These are phyloP conservation scores for Oscheius sp. DNA, from an alignment of 2,888 invertebrate genomes.

Conservation along the genomic window DNA sequence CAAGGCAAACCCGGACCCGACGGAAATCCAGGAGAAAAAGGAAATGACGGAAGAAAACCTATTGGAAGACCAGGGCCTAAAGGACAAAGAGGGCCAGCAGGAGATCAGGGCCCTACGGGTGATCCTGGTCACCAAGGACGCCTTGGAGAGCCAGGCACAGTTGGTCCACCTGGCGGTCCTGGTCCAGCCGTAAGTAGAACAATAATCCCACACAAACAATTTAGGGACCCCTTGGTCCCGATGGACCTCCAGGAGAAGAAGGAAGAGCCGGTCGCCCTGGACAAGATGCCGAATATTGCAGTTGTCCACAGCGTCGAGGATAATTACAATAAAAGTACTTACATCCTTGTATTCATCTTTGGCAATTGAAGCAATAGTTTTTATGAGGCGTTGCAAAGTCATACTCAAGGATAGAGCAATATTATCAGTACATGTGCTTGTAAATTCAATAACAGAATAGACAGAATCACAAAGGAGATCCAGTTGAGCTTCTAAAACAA, in stretches of 20 bases:
- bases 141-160: conserved; percentile 49
- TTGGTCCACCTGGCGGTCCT: conserved; percentile 50
- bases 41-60: conserved; percentile 63
- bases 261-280: conserved; percentile 50
- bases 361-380: conserved; percentile 18
- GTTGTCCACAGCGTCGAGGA: conserved; percentile 34
- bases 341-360: conserved; percentile 21
- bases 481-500: conserved; percentile 34
- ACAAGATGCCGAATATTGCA: conserved; percentile 39
- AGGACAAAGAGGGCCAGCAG: conserved; percentile 58
- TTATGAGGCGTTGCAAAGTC: conserved; percentile 7
- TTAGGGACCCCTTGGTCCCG: conserved; percentile 50
- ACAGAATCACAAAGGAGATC: conserved; percentile 34
- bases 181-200: conserved; percentile 40
- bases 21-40: conserved; percentile 64
- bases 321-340: background rate
- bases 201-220: conserved; percentile 11
- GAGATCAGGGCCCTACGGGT: conserved; percentile 45
- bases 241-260: conserved; percentile 53
- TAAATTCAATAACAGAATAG: conserved; percentile 32
- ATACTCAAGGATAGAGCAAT: background rate
- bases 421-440: conserved; percentile 8
- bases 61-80: conserved; percentile 66
- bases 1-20: conserved; percentile 50
- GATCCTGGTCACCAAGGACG: conserved; percentile 53